Percentiles rank a stretch among this genome's conserved stretches.
phyloP scores from a whole-genome alignment of 2,113 vertebrate genomes.

The Lanius collurio region DNA sequence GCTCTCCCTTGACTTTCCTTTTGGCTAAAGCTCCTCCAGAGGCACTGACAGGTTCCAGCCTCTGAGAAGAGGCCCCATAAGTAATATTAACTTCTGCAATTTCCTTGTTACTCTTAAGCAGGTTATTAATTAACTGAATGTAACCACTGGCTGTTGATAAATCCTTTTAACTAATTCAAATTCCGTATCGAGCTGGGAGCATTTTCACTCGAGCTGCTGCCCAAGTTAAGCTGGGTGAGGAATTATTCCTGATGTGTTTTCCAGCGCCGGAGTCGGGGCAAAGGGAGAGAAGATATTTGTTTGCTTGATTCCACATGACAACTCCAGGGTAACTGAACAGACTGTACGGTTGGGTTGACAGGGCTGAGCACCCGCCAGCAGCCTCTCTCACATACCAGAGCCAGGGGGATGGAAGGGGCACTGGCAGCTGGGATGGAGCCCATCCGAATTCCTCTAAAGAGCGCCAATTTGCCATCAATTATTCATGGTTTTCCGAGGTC shows the following conservation, averaged over 20 bases:
- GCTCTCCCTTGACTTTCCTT: not conserved
- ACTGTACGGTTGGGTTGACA: constrained; percentile 59
- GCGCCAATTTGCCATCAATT: constrained; percentile 50
- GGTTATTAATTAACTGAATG: constrained; percentile 74
- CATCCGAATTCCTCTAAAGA: constrained; percentile 15
- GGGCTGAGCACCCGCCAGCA: constrained; percentile 58
- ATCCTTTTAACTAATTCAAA: constrained; percentile 55
- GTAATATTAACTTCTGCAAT: constrained; percentile 60
- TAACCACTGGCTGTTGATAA: constrained; percentile 64
- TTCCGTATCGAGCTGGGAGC: not conserved
- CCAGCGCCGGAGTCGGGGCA: not conserved
- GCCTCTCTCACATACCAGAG: constrained; percentile 65
- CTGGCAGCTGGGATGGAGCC: constrained; percentile 52
- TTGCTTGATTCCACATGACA: constrained; percentile 77
- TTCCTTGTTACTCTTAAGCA: constrained; percentile 53
- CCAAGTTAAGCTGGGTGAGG: constrained; percentile 14
- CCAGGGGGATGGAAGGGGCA: constrained; percentile 56
- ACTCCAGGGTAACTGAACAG: constrained; percentile 68
- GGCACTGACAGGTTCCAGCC: not conserved
- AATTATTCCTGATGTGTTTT: constrained; percentile 43
- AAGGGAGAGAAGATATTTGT: constrained; percentile 62
- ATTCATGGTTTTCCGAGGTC: constrained; percentile 47
- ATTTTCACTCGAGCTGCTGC: not conserved
- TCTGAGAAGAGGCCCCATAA: constrained; percentile 13
- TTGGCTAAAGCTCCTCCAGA: not conserved